A percentile compares a stretch with the other conserved stretches of the same genome.
Conservation (phyloP, 2,888 invertebrate species). For the Tipula helvola region DNA sequence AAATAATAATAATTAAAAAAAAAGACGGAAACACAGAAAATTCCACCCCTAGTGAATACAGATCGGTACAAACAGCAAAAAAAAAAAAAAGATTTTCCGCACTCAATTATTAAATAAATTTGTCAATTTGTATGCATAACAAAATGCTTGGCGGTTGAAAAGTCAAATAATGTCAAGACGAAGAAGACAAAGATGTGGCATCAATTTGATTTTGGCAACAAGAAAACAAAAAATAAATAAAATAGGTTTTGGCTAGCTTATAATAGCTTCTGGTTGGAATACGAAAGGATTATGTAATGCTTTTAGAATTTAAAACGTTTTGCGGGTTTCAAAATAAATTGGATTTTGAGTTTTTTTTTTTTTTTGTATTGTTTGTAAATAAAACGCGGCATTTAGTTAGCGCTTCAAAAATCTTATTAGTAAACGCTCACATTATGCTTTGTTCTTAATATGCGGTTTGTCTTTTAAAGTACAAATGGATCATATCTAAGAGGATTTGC, state of each 20-base stretch:
- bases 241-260: background rate
- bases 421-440: too few species aligned
- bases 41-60: background rate
- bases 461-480: too few species aligned
- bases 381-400: too few species aligned
- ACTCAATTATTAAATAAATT: background rate
- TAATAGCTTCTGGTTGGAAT: background rate
- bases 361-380: too few species aligned
- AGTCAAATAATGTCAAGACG: background rate
- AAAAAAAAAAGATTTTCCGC: background rate
- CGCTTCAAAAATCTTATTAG: too few species aligned
- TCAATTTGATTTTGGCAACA: background rate
- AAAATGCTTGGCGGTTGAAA: background rate
- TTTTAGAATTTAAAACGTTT: background rate
- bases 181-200: background rate
- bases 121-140: conserved; percentile 4
- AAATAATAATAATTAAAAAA: background rate
- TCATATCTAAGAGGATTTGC: too few species aligned
- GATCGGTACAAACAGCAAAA: background rate
- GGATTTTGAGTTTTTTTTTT: background rate
- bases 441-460: too few species aligned
- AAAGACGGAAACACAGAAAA: background rate
- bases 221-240: background rate
- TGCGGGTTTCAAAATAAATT: background rate
- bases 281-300: background rate